Percentiles rank a stretch among this genome's conserved stretches.
phyloP scores from a whole-genome alignment of 1,140 invertebrate species.

The Drepana arcuata region DNA sequence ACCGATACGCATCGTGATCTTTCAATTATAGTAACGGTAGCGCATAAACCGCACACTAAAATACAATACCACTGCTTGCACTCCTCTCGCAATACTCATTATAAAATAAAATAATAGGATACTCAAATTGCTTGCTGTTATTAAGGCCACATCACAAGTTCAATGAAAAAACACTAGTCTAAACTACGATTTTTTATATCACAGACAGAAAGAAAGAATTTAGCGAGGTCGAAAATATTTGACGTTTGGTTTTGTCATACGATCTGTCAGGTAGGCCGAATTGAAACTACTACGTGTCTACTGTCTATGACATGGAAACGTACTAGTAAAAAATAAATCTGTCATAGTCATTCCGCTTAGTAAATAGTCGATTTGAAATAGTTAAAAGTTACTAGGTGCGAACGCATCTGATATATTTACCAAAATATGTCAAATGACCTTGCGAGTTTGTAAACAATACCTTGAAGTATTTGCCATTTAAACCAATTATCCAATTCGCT shows the following conservation, averaged over 20 bases:
- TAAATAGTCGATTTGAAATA: conserved; percentile 3
- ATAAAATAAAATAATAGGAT: conserved; percentile 41
- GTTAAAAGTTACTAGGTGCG: conserved; percentile 1
- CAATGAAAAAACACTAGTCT: conserved; percentile 36
- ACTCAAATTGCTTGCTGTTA: conserved; percentile 25
- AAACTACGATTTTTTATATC: conserved; percentile 49
- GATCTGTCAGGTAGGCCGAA: conserved; percentile 25
- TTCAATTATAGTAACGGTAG: conserved; percentile 53
- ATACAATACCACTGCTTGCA: conserved; percentile 37
- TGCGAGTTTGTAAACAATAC: conserved; percentile 69
- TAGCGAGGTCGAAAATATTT: conserved; percentile 42
- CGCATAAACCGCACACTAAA: conserved; percentile 37
- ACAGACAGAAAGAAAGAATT: conserved; percentile 39
- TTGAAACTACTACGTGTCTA: background rate
- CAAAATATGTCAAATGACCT: conserved; percentile 69
- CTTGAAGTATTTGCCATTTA: conserved; percentile 14
- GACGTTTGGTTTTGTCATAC: conserved; percentile 29
- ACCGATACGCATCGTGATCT: conserved; percentile 68
- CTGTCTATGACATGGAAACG: background rate
- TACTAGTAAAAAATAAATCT: background rate
- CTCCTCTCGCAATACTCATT: conserved; percentile 54
- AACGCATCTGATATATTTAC: conserved; percentile 29
- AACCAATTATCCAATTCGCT: conserved; percentile 10
- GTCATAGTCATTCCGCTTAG: conserved; percentile 5
- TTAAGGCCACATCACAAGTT: conserved; percentile 48